These are phyloP conservation scores for Andrena chrysosceles DNA, from an alignment of 2,888 invertebrate species.

Conservation along the genomic window DNA sequence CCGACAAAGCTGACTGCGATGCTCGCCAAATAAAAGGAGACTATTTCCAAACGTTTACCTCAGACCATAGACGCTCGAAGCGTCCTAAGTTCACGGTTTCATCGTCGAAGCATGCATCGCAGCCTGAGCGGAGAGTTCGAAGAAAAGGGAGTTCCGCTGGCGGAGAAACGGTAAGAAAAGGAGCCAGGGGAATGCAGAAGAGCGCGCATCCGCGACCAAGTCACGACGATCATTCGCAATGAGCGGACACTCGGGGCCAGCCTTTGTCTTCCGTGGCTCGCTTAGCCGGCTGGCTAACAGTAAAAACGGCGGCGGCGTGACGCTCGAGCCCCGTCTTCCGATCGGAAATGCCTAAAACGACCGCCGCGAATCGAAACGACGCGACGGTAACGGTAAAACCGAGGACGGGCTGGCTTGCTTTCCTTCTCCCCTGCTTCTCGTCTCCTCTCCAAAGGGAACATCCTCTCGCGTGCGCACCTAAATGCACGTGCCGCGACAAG, in stretches of 20 bases:
- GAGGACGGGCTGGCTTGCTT: background rate
- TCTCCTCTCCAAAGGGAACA: background rate
- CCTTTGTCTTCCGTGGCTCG: slow-evolving; percentile 51
- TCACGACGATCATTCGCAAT: slow-evolving; percentile 60
- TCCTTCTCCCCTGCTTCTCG: background rate
- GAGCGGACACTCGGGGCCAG: slow-evolving; percentile 20
- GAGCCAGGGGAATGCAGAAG: slow-evolving; percentile 56
- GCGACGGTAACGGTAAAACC: slow-evolving; percentile 65
- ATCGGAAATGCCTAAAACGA: slow-evolving; percentile 74
- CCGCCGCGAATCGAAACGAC: slow-evolving; percentile 67
- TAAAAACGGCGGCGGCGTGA: slow-evolving; percentile 61
- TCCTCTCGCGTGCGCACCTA: no score
- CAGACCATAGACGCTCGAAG: background rate
- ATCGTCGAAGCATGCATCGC: background rate
- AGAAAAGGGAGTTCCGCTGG: slow-evolving; percentile 39
- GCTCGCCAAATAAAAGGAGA: no score
- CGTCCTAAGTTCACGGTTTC: no score
- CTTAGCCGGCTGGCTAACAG: slow-evolving; percentile 58
- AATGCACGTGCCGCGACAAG: no score
- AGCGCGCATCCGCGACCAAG: slow-evolving; percentile 61
- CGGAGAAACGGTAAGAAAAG: slow-evolving; percentile 46
- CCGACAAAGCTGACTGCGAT: no score
- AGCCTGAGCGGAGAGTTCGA: slow-evolving; percentile 10
- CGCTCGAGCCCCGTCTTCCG: slow-evolving; percentile 66
- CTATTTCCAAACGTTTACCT: no score